Base-by-base conservation (phyloP, 2,888 invertebrate species). In the Agonopterix heracliana region DNA sequence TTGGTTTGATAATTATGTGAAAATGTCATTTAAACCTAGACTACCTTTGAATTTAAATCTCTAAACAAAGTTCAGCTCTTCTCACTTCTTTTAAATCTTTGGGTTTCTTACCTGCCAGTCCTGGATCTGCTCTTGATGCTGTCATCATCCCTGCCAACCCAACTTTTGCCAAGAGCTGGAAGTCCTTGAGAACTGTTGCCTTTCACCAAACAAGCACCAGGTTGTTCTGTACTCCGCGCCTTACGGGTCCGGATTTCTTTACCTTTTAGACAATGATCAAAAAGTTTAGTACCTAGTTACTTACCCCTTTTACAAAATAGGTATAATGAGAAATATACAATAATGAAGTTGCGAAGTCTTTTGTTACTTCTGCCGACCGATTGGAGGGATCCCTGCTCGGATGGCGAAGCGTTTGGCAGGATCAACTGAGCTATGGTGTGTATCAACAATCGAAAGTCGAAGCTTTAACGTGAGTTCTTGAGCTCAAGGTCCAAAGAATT, bases 201-300 rank as follows among this genome's bases (percentile, higher is more conserved):
- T 50, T 83, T 82, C 41, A 59, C 60, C 51, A 79, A 54, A 1
- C 68, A 70, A 0, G 53, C 68, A 0, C 75, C 75, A 0, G 84
- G 81, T 52, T 85, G 80, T 43, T 86, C 88, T 0, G 85, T 86
- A 60, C 89, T 88, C 10, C 83, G 69, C 1, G 80, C 61, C 50
- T 88, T 85, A 8, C 87, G 76, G 0, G 73, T 51, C 45, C 71
- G 74, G n/a, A 76, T 49, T 47, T 80, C 82, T 60, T 78, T 83
- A 26, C 76, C 86, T 87, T 57, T 10, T 38, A 10, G 38, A 38
- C 11, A 26, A 26, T 26, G 5, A 7, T 26, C 4, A 9, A 9
- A 10, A 41, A 38, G 40, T 9, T 26, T 26, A 26, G 5, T 26
- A 26, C n/a, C n/a, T n/a, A n/a, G n/a, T n/a, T n/a, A n/a, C n/a